Evolutionary conservation across 2,797 vertebrate species (phyloP).

Genomic region (Danionella dracula): DNA sequence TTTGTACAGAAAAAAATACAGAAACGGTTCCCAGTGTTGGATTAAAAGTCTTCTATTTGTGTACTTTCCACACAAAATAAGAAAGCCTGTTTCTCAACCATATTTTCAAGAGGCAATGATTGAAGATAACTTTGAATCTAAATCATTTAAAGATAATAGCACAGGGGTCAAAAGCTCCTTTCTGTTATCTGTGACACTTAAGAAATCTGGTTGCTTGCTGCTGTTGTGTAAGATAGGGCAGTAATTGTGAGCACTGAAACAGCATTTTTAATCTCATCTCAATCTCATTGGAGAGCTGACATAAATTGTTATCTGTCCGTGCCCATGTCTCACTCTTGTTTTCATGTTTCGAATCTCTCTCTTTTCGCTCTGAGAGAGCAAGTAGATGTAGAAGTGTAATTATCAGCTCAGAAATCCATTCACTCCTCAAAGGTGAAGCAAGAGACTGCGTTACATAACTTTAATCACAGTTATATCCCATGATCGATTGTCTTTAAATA

Average conservation of each 20-base stretch:
- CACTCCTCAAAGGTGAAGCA: slow-evolving; percentile 58
- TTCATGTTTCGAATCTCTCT: slow-evolving; percentile 14
- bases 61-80: too few relatives aligned
- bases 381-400: slow-evolving; percentile 38
- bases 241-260: slow-evolving; percentile 30
- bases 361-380: slow-evolving; percentile 31
- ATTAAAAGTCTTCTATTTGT: too few relatives aligned
- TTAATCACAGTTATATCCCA: slow-evolving; percentile 57
- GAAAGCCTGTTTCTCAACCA: too few relatives aligned
- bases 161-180: too few relatives aligned
- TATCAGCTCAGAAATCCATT: slow-evolving; percentile 63
- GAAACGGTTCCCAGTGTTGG: too few relatives aligned
- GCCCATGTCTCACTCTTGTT: background rate
- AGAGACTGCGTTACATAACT: slow-evolving; percentile 67
- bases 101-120: too few relatives aligned
- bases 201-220: background rate
- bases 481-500: slow-evolving; percentile 67
- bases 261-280: slow-evolving; percentile 34
- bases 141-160: too few relatives aligned
- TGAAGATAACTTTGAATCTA: too few relatives aligned
- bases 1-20: too few relatives aligned
- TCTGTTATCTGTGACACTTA: too few relatives aligned
- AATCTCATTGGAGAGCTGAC: slow-evolving; percentile 29
- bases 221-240: background rate
- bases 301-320: slow-evolving; percentile 21